Percentiles rank a stretch among this genome's conserved stretches.
Evolutionary conservation across 2,797 vertebrate species (phyloP).

Genomic region (Gymnocypris eckloni): DNA sequence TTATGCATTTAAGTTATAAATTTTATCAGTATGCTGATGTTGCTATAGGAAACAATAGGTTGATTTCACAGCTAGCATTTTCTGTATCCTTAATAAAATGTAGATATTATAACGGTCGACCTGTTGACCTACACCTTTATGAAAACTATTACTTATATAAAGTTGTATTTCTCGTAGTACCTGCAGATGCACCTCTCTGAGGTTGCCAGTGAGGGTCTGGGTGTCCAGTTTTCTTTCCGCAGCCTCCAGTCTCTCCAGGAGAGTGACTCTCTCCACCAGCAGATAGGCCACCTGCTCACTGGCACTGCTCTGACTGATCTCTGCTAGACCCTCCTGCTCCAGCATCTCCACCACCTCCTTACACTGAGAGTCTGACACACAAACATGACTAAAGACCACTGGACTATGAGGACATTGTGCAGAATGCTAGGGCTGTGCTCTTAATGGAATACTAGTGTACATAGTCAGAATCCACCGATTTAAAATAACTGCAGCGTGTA

Average conservation of each 20-base stretch:
- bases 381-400: background rate
- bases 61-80: background rate
- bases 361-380: conserved; percentile 79
- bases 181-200: conserved; percentile 78
- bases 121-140: background rate
- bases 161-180: conserved; percentile 68
- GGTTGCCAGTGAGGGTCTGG: conserved; percentile 65
- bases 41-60: background rate
- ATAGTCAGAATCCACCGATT: background rate
- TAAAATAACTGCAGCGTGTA: background rate
- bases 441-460: background rate
- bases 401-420: background rate
- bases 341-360: conserved; percentile 89
- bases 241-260: conserved; percentile 82
- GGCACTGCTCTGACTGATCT: conserved; percentile 81
- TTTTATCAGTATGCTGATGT: background rate
- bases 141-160: background rate
- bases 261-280: conserved; percentile 82
- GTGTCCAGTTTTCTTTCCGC: conserved; percentile 78
- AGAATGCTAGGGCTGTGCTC: background rate
- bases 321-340: conserved; percentile 85
- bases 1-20: background rate
- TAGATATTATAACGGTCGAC: background rate
- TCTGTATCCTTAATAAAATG: background rate
- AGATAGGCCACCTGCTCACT: conserved; percentile 89